These are phyloP conservation scores for Campylomormyrus numenius DNA, from an alignment of 2,113 vertebrate genomes.

Conservation along the genomic window DNA sequence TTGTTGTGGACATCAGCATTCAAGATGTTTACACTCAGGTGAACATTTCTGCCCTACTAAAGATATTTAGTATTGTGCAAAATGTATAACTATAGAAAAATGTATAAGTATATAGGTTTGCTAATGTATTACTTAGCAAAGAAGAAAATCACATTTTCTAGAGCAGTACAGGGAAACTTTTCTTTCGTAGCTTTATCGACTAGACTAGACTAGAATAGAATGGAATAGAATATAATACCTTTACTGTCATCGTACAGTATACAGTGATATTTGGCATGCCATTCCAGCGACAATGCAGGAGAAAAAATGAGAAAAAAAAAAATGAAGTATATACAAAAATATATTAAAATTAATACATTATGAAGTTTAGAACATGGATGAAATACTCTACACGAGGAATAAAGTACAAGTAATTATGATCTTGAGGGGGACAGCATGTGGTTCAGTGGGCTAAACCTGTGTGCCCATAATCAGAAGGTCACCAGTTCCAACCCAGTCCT, in stretches of 20 bases:
- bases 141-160: not conserved
- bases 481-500: too few species aligned
- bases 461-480: too few species aligned
- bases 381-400: not conserved
- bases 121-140: not conserved
- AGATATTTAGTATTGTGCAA: not conserved
- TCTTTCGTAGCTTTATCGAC: not conserved
- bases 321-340: not conserved
- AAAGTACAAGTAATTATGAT: not conserved
- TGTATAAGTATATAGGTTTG: not conserved
- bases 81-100: not conserved
- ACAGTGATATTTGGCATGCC: not conserved
- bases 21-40: constrained; percentile 84
- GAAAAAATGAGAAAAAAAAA: not conserved
- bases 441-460: too few species aligned
- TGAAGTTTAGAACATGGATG: not conserved
- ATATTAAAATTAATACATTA: not conserved
- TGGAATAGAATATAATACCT: not conserved
- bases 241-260: not conserved
- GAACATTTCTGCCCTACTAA: not conserved
- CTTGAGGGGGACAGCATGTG: not conserved
- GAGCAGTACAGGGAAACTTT: not conserved
- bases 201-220: not conserved
- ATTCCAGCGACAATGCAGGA: not conserved
- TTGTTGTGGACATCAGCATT: constrained; percentile 68